Base-by-base conservation (phyloP, 30 jellyfish, hydroid and myxozoan species). In the Aurelia aurita complex sp. Pacific region DNA sequence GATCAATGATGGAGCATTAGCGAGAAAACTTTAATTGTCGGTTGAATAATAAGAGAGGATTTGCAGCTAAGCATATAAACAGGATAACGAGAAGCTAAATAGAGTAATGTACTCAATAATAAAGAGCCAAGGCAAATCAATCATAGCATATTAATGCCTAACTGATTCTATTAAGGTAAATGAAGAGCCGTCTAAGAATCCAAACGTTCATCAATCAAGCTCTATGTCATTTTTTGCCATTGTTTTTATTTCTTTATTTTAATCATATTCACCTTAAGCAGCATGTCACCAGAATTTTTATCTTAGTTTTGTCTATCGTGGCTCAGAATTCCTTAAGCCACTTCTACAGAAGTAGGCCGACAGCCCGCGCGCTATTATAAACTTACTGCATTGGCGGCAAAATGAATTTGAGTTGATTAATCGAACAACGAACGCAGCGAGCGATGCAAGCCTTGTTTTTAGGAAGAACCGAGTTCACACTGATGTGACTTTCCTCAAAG, bases 151-250 rank as follows among this genome's bases (percentile, higher is more conserved):
- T 59, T 60, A 40, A 67, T 54, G 77, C 80, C 83, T 55, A 81
- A 81, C 55, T 69, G 54, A 81, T 68, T 69, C 79, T 67, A 69
- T 67, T 67, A 81, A 10, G 40, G 78, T 38, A 81, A 55, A 57
- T 69, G 73, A 66, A 81, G 80, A 74, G 80, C 81, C 53, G 90
- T 81, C 90, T 81, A 69, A 69, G 90, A 81, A 81, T 81, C 71
- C 71, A 68, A 52, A 68, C 69, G 46, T 66, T 77, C 87, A 77
- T 77, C 87, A 77, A 77, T 77, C 87, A 77, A 59, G 87, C 64
- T 77, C 69, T 33, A 61, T 77, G 87, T 77, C 87, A 77, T 46
- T 51, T 32, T 15, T 59, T 63, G 77, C 87, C 78, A 77, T 77
- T 77, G 87, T 77, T 77, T 77, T 73, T 77, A 63, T 53, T 35